These are phyloP conservation scores for Tetragnatha montana DNA, from an alignment of 2,888 invertebrate species.

Conservation along the genomic window DNA sequence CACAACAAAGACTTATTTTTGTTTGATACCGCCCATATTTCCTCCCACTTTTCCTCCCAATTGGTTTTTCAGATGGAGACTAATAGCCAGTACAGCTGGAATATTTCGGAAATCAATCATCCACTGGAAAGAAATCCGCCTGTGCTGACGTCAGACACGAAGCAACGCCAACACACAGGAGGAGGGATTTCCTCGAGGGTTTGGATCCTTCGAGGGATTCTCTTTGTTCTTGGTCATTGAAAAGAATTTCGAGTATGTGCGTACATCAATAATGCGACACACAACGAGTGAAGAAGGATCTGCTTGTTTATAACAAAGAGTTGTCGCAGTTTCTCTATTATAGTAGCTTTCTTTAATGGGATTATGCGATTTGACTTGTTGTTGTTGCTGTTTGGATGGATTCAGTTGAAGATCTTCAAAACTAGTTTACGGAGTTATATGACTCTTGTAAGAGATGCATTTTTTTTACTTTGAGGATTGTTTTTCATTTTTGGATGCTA, in stretches of 20 bases:
- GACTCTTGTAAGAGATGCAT: too few relatives aligned
- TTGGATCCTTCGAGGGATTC: background rate
- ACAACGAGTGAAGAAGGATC: background rate
- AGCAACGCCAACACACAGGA: background rate
- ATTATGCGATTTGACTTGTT: background rate
- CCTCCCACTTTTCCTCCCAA: background rate
- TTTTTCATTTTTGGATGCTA: too few relatives aligned
- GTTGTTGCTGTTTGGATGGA: background rate
- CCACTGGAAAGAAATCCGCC: background rate
- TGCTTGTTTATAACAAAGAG: background rate
- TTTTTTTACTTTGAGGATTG: too few relatives aligned
- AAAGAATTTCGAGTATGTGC: background rate
- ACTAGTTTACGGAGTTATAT: background rate
- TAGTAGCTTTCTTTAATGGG: background rate
- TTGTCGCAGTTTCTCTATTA: background rate
- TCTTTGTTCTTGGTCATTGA: background rate
- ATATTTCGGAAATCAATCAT: slow-evolving; percentile 34
- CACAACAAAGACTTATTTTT: background rate
- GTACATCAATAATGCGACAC: background rate
- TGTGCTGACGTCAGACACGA: background rate
- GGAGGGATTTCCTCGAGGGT: background rate
- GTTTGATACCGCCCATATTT: background rate
- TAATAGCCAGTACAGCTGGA: slow-evolving; percentile 8
- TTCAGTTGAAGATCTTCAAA: background rate
- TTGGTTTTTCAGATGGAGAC: background rate